Percentiles rank a stretch among this genome's conserved stretches.
These are phyloP conservation scores for Cynopterus brachyotis DNA, from an alignment of 2,113 vertebrate genomes.

Conservation along the genomic window DNA sequence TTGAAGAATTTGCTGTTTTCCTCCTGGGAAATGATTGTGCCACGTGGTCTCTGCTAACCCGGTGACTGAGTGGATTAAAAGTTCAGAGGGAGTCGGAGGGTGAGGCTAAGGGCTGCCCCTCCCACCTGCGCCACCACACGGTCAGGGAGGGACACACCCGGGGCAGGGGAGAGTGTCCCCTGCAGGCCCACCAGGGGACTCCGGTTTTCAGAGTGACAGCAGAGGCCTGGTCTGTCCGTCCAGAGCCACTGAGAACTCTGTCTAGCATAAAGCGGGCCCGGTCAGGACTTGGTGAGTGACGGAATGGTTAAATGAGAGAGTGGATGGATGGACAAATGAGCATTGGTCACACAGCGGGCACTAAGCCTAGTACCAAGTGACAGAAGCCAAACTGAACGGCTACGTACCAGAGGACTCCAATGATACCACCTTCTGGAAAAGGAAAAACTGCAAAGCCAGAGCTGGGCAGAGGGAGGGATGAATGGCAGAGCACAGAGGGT, in stretches of 20 bases:
- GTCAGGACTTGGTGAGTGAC: neutral
- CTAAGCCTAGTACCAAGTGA: neutral
- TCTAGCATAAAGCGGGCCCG: accelerated
- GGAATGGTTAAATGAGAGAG: too few species aligned
- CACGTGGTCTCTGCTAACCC: neutral
- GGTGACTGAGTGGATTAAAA: accelerated
- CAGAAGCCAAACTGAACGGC: neutral
- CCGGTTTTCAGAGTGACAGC: neutral
- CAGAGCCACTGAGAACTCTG: accelerated
- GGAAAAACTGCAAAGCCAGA: neutral
- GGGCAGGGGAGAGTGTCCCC: too few species aligned
- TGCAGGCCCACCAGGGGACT: too few species aligned
- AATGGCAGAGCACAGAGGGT: accelerated
- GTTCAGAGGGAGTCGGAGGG: neutral
- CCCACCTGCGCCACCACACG: neutral
- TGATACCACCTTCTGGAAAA: neutral
- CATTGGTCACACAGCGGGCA: neutral
- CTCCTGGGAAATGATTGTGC: accelerated
- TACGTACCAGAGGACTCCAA: accelerated
- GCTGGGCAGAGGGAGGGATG: accelerated
- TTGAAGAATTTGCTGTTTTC: neutral
- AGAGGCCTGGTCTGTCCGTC: accelerated
- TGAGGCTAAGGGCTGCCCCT: neutral
- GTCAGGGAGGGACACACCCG: neutral
- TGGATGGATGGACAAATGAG: neutral